Base-by-base conservation (phyloP, 2,113 vertebrate genomes). In the Litocranius walleri region DNA sequence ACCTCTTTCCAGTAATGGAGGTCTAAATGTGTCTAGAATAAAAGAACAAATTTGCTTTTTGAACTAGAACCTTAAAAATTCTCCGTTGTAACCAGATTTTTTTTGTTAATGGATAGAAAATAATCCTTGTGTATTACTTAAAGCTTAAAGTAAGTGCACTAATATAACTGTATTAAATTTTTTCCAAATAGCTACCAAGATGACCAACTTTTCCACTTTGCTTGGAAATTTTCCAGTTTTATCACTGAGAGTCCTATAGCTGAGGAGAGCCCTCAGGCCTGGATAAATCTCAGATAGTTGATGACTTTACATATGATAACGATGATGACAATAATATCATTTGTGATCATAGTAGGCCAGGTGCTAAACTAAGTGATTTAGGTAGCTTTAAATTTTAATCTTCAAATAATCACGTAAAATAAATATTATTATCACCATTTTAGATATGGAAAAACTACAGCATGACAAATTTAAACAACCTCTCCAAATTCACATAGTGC, bases 11-110 rank as follows among this genome's bases (percentile, higher is more conserved):
- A 64, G 21, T 56, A 93, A 92, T 25, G 48, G 67, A 87, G 30
- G 86, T 67, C 67, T 82, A 80, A 97, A 92, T 93, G 84, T 78
- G 56, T 84, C 52, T 83, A 36, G 7, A 7, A 9, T 52, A 92
- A 88, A 64, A 15, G 40, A 92, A 90, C 54, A 88, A 88, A 64
- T 88, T 43, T 86, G 21, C n/a, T 77, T 59, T 94, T 91, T 91
- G 29, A 96, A 97, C 62, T 82, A 67, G 36, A 97, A 92, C 27
- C 57, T 92, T 61, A 88, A 82, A 86, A 67, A 40, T 43, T 52
- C 80, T 78, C 36, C 21, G 43, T 64, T 74, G 25, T 48, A 88
- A 86, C 36, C 15, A 61, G 45, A 48, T 4, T 8, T 82, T 93
- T 78, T 36, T 89, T 92, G 33, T 21, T 83, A 95, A 83, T 19